A percentile compares a stretch with the other conserved stretches of the same genome.
Conservation (phyloP, 2,888 invertebrate genomes). For the Podabrus alpinus region DNA sequence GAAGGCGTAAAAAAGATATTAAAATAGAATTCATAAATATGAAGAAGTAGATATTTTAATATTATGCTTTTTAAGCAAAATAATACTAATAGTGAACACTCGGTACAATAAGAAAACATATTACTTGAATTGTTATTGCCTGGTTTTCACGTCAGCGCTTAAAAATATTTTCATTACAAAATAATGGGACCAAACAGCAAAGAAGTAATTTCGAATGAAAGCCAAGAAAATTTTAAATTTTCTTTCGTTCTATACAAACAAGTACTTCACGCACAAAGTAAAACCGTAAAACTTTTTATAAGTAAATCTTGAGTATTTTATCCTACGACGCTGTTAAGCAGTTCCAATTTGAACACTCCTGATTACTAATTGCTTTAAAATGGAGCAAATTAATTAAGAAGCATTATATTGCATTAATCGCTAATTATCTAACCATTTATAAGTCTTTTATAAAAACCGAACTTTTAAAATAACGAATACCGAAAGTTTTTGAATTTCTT, state of each 20-base stretch:
- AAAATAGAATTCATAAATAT: no score
- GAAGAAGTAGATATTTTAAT: no score
- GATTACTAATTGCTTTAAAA: background rate
- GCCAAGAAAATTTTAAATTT: background rate
- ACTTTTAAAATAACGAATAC: background rate
- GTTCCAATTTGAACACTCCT: background rate
- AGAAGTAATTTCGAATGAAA: background rate
- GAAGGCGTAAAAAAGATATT: no score
- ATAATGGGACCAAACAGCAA: background rate
- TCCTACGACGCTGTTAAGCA: background rate
- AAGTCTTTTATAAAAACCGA: background rate
- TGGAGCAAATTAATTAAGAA: background rate
- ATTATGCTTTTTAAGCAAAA: background rate
- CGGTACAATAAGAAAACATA: background rate
- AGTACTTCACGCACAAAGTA: background rate
- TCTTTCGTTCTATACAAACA: background rate
- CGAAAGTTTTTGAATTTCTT: background rate
- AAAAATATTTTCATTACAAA: background rate
- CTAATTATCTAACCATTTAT: background rate
- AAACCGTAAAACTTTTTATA: background rate
- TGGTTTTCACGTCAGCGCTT: background rate
- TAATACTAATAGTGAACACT: background rate
- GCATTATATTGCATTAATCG: background rate
- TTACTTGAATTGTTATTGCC: background rate
- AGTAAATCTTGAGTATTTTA: background rate